Conservation (phyloP, 2,797 vertebrate species). For the Aldrovandia affinis region DNA sequence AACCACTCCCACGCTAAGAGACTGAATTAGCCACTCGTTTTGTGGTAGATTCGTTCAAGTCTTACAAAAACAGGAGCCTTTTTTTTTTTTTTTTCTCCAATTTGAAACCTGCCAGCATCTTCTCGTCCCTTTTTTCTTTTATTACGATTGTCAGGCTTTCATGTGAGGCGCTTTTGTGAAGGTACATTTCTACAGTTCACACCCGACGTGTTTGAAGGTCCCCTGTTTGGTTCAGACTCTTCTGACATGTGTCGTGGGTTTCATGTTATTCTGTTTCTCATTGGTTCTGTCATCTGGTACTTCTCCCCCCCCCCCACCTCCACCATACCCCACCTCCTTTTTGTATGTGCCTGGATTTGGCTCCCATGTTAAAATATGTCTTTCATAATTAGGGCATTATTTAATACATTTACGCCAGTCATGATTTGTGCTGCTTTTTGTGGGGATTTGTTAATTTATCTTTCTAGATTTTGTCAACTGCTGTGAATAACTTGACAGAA, state of each 20-base stretch:
- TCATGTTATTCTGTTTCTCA: neutral
- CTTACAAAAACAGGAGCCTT: neutral
- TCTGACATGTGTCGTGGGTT: neutral
- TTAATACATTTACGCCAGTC: neutral
- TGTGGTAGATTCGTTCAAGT: neutral
- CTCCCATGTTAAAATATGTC: neutral
- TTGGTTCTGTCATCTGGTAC: neutral
- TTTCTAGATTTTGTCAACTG: neutral
- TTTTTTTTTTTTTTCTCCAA: neutral
- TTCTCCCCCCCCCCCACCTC: neutral
- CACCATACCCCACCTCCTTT: neutral
- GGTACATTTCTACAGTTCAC: neutral
- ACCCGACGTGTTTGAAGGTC: neutral
- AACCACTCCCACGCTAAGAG: neutral
- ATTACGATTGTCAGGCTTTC: neutral
- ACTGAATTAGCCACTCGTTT: neutral
- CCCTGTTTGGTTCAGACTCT: neutral
- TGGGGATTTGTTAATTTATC: neutral
- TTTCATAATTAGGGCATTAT: neutral
- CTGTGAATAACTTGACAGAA: neutral
- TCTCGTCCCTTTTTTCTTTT: neutral
- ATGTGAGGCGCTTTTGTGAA: neutral
- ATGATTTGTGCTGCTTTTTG: neutral
- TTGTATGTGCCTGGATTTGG: neutral
- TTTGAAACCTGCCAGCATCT: neutral